phyloP scores from a whole-genome alignment of 2,797 vertebrate genomes.

The Pseudocheirus occidentalis region DNA sequence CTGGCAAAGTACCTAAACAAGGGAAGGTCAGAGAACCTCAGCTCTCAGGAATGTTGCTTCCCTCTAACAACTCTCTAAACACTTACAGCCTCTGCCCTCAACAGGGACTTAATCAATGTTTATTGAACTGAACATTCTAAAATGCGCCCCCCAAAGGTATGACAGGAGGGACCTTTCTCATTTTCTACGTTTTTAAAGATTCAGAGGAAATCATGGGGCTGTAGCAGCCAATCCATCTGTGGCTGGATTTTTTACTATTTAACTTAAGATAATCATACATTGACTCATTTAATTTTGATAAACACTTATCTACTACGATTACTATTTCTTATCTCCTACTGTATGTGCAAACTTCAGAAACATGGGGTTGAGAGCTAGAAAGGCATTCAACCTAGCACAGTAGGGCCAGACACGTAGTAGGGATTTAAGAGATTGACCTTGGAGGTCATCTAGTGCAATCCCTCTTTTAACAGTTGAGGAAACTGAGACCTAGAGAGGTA shows the following conservation, averaged over 20 bases:
- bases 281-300: neutral
- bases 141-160: neutral
- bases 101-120: neutral
- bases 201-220: neutral
- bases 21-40: neutral
- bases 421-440: neutral
- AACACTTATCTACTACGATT: neutral
- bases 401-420: neutral
- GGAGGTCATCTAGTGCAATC: neutral
- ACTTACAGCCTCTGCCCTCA: neutral
- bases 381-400: neutral
- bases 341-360: neutral
- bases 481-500: neutral
- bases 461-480: neutral
- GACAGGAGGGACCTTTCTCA: slow-evolving; percentile 29
- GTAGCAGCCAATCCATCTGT: neutral
- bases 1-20: neutral
- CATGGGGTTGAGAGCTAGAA: neutral
- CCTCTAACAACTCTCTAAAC: neutral
- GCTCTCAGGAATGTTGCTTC: slow-evolving; percentile 47
- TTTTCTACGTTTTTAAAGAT: slow-evolving; percentile 41
- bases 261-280: neutral
- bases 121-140: neutral
- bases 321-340: neutral
- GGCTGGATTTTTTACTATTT: neutral